Base-by-base conservation (phyloP, 2,888 invertebrate genomes). In the Craniophora ligustri region DNA sequence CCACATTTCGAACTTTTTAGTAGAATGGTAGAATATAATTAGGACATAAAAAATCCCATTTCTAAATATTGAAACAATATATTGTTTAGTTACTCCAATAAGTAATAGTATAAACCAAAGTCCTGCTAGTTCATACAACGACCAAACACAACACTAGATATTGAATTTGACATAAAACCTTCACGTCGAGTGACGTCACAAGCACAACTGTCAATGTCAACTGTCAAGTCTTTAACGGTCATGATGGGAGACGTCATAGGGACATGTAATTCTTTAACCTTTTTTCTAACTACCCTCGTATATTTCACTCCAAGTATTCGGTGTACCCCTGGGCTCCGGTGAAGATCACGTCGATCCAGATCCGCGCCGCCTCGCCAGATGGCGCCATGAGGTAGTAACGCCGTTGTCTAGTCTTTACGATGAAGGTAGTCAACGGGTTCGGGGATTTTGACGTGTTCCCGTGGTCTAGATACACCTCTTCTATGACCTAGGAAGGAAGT, bases 391-490 rank as follows among this genome's bases (percentile, higher is more conserved):
- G 94, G 87, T 97, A 97, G 88, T 98, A 99, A 42, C 96, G 95
- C 47, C 98, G 94, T 72, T 98, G 97, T 66, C 97, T 95, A 0
- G 99, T 98, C 91, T 99, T 99, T 54, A 99, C 97, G 78, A 98
- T 98, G 86, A 99, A 99, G 2, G 98, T 99, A 59, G 98, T 95
- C 57, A 97, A 96, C 0, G 98, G 97, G 75, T 97, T 97, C 1
- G 98, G 98, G 45, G 98, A 98, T 88, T 97, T 97, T 0, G 98
- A 97, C 1, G 96, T 96, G 87, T 98, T 97, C 81, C 98, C 95
- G 89, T 99, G 99, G 90, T 99, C 99, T 66, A 99, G 95, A 87
- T 99, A 99, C 10, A 99, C 99, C 92, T 99, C 99, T 91, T 98
- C 98, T 75, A 99, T 99, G 23, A 98, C 97, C 97, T 98, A 94